Evolutionary conservation across 2,888 invertebrate genomes (phyloP).

Genomic region (Drosophila multiciliata): DNA sequence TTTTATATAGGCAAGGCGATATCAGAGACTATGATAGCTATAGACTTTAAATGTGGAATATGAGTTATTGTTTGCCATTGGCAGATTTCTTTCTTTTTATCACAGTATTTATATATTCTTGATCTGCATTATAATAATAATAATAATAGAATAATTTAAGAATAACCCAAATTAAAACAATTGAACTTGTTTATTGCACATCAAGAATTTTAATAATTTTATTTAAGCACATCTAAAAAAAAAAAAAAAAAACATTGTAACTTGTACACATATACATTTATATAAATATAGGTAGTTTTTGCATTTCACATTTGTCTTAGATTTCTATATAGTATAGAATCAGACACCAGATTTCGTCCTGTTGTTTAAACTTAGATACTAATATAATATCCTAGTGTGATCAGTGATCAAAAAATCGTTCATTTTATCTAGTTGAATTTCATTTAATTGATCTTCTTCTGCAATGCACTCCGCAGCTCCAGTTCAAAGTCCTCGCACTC

Average conservation of each 20-base stretch:
- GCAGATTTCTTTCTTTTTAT: not conserved
- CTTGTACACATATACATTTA: constrained; percentile 37
- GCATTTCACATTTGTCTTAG: constrained; percentile 1
- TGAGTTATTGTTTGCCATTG: not conserved
- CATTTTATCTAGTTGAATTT: constrained; percentile 1
- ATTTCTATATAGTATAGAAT: constrained; percentile 46
- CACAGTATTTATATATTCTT: not conserved
- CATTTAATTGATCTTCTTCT: constrained; percentile 38
- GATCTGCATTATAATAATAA: not conserved
- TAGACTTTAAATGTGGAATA: not conserved
- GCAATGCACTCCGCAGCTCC: constrained; percentile 46
- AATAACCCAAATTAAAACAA: not conserved
- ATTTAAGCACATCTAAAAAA: constrained; percentile 64
- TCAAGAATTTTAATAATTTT: constrained; percentile 64
- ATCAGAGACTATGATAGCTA: not conserved
- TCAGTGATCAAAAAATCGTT: constrained; percentile 13
- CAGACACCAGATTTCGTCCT: constrained; percentile 42
- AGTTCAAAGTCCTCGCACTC: constrained; percentile 57
- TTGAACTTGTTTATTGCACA: constrained; percentile 32
- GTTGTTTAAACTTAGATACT: not conserved
- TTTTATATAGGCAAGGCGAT: not conserved
- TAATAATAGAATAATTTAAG: too few species aligned
- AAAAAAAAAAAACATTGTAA: constrained; percentile 40
- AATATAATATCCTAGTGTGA: constrained; percentile 1
- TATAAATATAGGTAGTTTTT: constrained; percentile 34